Evolutionary conservation across 1,140 invertebrate species (phyloP), one percentile per base, ranked within the genome.

Genomic region (Pollicipes pollicipes): DNA sequence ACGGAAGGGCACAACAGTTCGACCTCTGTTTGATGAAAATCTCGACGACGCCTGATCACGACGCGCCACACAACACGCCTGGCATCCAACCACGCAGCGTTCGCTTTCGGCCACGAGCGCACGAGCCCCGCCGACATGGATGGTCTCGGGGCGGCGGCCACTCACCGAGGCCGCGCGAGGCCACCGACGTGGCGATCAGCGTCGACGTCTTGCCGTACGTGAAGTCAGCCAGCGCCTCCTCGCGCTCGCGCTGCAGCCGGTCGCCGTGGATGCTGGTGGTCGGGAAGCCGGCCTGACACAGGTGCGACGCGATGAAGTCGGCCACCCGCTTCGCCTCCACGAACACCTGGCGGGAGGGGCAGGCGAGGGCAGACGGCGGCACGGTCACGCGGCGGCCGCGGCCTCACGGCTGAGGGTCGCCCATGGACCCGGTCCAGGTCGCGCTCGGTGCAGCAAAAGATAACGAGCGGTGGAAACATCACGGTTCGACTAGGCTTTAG

Each of bases 211-310:
- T 80, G 2, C 90, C 90, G 70, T 76, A 83, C 76, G 86, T 88
- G 78, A 98, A 98, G 77, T 94, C 89, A 16, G 80, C 72, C 10
- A 98, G 78, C 0, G 95, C 95, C 77, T 88, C 83, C 81, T 98
- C 95, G 45, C 96, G 83, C 79, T 97, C 91, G 66, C 85, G 81
- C 77, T 98, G 95, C 4, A 89, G 79, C 26, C 96, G 82, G 80
- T 95, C 95, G 1, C 94, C 95, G 80, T 98, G 95, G 74, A 97
- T 97, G 68, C 90, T 93, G 0, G 94, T 97, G 0, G 92, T 64
- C 31, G 66, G 68, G 37, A 86, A 84, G 71, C 84, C 80, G 29
- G 83, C 84, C 74, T 90, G 86, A 0, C 85, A 88, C 1, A 94
- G 77, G 72, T 84, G 84, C 0, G 86, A 83, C 0, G 90, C 93